These are phyloP conservation scores for Isoperla grammatica DNA, from an alignment of 2,888 invertebrate species.

Conservation along the genomic window DNA sequence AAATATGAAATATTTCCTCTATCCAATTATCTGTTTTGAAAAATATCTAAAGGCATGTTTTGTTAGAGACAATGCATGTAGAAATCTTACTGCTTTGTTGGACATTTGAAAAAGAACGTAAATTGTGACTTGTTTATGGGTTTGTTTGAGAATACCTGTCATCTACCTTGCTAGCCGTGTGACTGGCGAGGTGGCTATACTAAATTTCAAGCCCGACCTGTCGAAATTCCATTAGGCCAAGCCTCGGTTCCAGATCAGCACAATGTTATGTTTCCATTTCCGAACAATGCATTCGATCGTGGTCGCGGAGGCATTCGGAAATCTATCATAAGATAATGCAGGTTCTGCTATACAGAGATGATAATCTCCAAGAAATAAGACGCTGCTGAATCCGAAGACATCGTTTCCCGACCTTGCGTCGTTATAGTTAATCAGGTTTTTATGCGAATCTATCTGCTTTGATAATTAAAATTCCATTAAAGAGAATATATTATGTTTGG, in stretches of 20 bases:
- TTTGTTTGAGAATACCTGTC: constrained; percentile 7
- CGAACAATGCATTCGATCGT: constrained; percentile 9
- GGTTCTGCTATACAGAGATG: neutral
- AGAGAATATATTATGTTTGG: constrained; percentile 16
- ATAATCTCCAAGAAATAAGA: no score
- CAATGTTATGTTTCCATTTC: constrained; percentile 15
- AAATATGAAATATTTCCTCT: no score
- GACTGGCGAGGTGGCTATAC: constrained; percentile 21
- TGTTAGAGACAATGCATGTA: constrained; percentile 10
- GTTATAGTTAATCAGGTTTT: neutral
- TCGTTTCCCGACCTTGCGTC: neutral
- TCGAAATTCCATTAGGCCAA: constrained; percentile 14
- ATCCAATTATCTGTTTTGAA: no score
- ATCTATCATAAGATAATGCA: neutral
- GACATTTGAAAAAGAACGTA: constrained; percentile 5
- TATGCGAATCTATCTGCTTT: neutral
- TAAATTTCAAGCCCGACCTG: constrained; percentile 19
- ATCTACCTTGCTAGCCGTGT: constrained; percentile 17
- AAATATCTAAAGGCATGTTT: no score
- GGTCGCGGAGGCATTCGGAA: neutral
- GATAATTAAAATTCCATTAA: constrained; percentile 18
- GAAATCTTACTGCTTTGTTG: constrained; percentile 10
- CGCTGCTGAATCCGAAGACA: neutral
- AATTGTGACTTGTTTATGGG: constrained; percentile 18
- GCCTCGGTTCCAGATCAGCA: constrained; percentile 7